phyloP scores from a whole-genome alignment of 2,888 invertebrate species.

The Caenorhabditis doughertyi region DNA sequence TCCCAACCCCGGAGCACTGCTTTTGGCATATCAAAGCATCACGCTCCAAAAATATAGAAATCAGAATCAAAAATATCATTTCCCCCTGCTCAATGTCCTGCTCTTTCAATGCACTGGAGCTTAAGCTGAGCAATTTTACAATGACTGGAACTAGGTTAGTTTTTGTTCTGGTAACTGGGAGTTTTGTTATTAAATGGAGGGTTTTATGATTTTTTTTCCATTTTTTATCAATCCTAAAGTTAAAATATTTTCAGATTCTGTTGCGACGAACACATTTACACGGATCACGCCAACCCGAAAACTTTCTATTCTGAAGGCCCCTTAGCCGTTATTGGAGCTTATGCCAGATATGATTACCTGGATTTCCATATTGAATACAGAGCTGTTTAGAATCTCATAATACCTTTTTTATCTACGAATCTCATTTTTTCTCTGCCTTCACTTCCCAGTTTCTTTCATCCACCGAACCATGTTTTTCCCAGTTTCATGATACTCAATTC shows the following conservation, averaged over 20 bases:
- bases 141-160: slow-evolving; percentile 61
- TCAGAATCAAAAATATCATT: slow-evolving; percentile 59
- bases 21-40: slow-evolving; percentile 60
- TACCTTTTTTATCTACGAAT: neutral
- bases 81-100: slow-evolving; percentile 66
- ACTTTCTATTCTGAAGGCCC: slow-evolving; percentile 38
- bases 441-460: neutral
- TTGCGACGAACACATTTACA: slow-evolving; percentile 66
- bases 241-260: slow-evolving; percentile 53
- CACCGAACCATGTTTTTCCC: slow-evolving; percentile 27
- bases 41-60: slow-evolving; percentile 28
- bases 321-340: slow-evolving; percentile 60
- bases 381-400: slow-evolving; percentile 21
- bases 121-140: slow-evolving; percentile 60
- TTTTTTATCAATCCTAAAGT: neutral
- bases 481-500: slow-evolving; percentile 40
- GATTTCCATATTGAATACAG: slow-evolving; percentile 61
- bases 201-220: neutral
- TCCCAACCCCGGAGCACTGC: slow-evolving; percentile 56
- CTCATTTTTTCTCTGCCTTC: neutral
- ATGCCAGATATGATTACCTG: slow-evolving; percentile 63
- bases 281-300: slow-evolving; percentile 20
- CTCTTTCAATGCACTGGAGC: slow-evolving; percentile 61
- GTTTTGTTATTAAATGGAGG: too few relatives aligned
- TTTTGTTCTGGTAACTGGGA: too few relatives aligned